These are phyloP conservation scores for Tympanuchus pallidicinctus DNA, from an alignment of 2,113 vertebrate genomes.

Conservation along the genomic window DNA sequence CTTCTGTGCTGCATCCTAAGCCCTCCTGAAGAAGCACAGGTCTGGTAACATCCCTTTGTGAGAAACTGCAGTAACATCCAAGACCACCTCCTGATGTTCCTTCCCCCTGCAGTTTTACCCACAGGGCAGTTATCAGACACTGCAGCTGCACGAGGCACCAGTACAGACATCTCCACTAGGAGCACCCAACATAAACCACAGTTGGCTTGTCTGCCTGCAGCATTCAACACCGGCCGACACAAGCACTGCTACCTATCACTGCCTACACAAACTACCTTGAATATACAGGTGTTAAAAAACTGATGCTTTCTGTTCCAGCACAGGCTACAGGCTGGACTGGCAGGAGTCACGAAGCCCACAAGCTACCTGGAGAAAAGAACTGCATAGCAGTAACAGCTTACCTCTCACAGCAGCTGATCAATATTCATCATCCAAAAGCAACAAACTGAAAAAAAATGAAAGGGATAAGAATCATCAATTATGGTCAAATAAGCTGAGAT, in stretches of 20 bases:
- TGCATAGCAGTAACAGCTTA: not conserved
- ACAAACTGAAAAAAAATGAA: not conserved
- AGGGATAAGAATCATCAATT: not conserved
- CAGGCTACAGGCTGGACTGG: not conserved
- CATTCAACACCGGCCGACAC: not conserved
- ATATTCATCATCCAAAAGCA: not conserved
- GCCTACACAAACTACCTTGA: not conserved
- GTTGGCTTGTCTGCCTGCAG: not conserved
- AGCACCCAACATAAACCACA: no score
- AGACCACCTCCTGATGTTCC: not conserved
- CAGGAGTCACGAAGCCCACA: not conserved
- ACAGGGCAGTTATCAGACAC: not conserved
- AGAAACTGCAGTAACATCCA: accelerated
- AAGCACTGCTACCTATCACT: not conserved
- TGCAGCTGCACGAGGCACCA: not conserved
- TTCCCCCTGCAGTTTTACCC: not conserved
- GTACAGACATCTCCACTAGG: no score
- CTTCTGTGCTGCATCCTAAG: not conserved
- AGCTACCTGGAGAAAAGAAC: not conserved
- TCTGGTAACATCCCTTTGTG: not conserved
- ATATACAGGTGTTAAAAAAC: not conserved
- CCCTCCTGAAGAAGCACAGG: not conserved
- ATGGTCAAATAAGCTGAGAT: not conserved
- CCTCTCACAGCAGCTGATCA: not conserved
- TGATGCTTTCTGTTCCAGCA: not conserved